Base-by-base conservation (phyloP, 2,888 invertebrate genomes). In the Resseliella maxima region DNA sequence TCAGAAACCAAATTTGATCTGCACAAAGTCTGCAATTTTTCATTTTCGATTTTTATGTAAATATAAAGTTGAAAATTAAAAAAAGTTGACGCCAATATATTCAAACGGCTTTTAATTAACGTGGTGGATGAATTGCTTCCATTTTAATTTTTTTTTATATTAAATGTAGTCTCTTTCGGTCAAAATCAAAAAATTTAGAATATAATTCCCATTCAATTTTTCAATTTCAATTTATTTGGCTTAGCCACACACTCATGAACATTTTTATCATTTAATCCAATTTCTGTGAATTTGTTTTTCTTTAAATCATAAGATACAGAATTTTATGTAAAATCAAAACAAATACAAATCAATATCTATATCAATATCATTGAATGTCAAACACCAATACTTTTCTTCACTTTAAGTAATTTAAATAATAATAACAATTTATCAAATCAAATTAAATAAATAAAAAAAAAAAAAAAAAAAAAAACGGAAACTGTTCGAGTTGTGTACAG, bases 401-500 rank as follows among this genome's bases (percentile, higher is more conserved):
- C 24, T 59, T 59, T 59, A 59, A 59, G 59, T 24, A n/a, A 59
- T 6, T 24, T 24, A 59, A 59, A 59, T 59, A n/a, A n/a, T 18
- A 41, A 41, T 50, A n/a, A 59, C 24, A 59, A 24, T 24, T 59
- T n/a, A n/a, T n/a, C n/a, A n/a, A n/a, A 59, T 59, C 59, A 59
- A 59, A 10, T 59, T 59, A 59, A 59, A 59, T 59, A 5, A 24
- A n/a, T n/a, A n/a, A n/a, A n/a, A n/a, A n/a, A n/a, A n/a, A n/a
- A n/a, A n/a, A n/a, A n/a, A n/a, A n/a, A n/a, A n/a, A n/a, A n/a
- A n/a, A n/a, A n/a, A n/a, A n/a, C n/a, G n/a, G n/a, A 59, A 59
- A 59, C n/a, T 59, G 12, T 59, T 59, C 24, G 24, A 59, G 59
- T 59, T 59, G 24, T 59, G 59, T 59, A 59, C 59, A 59, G 59